These are phyloP conservation scores for Callinectes sapidus DNA, from an alignment of 2,888 invertebrate genomes.

Conservation along the genomic window DNA sequence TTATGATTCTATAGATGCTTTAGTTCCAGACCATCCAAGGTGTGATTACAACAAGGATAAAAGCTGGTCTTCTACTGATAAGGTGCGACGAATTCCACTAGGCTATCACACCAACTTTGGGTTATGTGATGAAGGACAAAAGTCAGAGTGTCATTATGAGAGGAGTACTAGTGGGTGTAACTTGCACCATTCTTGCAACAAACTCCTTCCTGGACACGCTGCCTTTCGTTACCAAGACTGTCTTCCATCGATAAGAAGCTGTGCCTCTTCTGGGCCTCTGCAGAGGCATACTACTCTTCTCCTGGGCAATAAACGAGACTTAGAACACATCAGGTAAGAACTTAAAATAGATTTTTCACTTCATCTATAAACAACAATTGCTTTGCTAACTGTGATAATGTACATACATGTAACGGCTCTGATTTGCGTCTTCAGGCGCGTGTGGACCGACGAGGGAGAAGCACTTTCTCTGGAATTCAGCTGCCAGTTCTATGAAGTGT, in stretches of 20 bases:
- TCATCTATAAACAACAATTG: not conserved
- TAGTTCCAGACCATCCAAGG: not conserved
- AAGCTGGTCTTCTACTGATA: not conserved
- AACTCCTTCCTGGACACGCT: not conserved
- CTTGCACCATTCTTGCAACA: not conserved
- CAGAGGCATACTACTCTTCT: slow-evolving; percentile 82
- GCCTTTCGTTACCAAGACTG: not conserved
- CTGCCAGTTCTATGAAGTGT: slow-evolving; percentile 59
- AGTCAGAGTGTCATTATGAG: not conserved
- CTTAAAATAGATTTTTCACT: slow-evolving; percentile 4
- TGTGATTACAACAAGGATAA: not conserved
- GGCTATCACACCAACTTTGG: not conserved
- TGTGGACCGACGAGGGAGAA: slow-evolving; percentile 73
- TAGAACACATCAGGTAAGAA: slow-evolving; percentile 85
- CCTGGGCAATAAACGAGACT: slow-evolving; percentile 87
- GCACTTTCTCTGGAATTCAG: slow-evolving; percentile 52
- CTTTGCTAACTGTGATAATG: not conserved
- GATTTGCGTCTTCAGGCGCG: slow-evolving; percentile 27
- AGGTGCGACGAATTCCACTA: not conserved
- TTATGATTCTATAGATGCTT: not conserved
- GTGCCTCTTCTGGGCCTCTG: not conserved
- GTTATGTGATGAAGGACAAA: not conserved
- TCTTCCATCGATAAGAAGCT: not conserved
- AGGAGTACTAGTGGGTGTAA: not conserved
- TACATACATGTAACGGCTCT: slow-evolving; percentile 36